Base-by-base conservation (phyloP, 1,140 invertebrate genomes). In the Pseudobourletiella spinata region DNA sequence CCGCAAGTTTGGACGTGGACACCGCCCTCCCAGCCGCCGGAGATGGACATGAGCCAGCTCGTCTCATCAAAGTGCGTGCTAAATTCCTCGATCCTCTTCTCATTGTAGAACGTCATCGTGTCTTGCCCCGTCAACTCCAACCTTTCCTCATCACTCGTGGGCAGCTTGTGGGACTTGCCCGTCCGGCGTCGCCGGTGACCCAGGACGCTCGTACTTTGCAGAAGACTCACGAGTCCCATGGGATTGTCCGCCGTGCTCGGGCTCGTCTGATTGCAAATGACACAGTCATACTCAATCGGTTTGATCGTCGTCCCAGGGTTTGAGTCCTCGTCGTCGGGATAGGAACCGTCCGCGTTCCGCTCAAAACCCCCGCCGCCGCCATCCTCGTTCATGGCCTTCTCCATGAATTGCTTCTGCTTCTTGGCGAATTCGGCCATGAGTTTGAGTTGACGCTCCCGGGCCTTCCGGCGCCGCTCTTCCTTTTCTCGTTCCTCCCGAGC, bases 1-100 rank as follows among this genome's bases (percentile, higher is more conserved):
- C 93, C 94, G 78, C 94, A 97, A 1, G 92, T 93, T 77, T 94
- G 89, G n/a, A 94, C 89, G 74, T 91, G 86, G 20, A 96, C 88
- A 29, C 93, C 93, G 14, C 80, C 80, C 56, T 64, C 59, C 62
- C 66, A 64, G 2, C 91, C 90, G 67, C 88, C 83, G 75, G 89
- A 92, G 24, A 94, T 81, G 1, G 89, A 86, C 46, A 91, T 73
- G 72, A 89, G 80, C 86, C 88, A 93, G 72, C 75, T 76, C 76
- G 87, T 85, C 71, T 80, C 81, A 74, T 88, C 83, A 74, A 89
- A 91, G 76, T 88, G 79, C 67, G 79, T 77, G 71, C 80, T 79
- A 66, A 90, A 78, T 69, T 84, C 82, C 63, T 86, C 83, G 61
- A 87, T 79, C 71, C 83, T 76, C 52, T 80, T 79, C 70, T 86